Evolutionary conservation across 2,113 vertebrate genomes (phyloP), one percentile per base, ranked within the genome.

Genomic region (Tyto alba): DNA sequence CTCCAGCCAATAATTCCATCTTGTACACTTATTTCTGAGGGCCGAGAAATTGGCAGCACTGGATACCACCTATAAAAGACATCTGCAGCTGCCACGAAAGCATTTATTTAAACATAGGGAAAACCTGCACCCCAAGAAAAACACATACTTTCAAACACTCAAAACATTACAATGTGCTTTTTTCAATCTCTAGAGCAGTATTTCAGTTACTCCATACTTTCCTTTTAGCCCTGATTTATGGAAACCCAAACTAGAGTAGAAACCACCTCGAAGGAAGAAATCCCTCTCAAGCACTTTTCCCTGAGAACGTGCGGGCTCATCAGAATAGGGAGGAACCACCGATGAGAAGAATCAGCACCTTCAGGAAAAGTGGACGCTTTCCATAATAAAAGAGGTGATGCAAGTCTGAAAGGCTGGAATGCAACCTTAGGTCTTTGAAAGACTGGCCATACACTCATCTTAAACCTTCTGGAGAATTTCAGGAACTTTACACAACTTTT

Each of bases 281-380:
- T 69, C 68, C 45, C 47, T 60, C 77, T 87, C 40, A 59, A 95
- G 80, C 48, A 76, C 26, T 89, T 92, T 84, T 71, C 74, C 67
- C 48, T 62, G 36, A 89, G 43, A 87, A 93, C 48, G 52, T 79
- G 57, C 73, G 73, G 20, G 40, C 48, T 89, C 90, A 93, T 82
- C 84, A 96, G 34, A 89, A 92, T 11, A 53, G 7, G 30, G 13
- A 94, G 47, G 69, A 92, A 93, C 64, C n/a, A n/a, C n/a, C n/a
- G 80, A 84, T 32, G 29, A 92, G 68, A 81, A 77, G 9, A 93
- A 89, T 57, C 60, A 72, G 84, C 84, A 82, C 36, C 89, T 93
- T 87, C 77, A 89, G 77, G 81, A 87, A 63, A 94, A 92, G 86
- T 38, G 38, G 67, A 85, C 73, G 47, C 7, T 93, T 94, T 55